Evolutionary conservation across 1,140 invertebrate genomes (phyloP).

Genomic region (Harpegnathos saltator): DNA sequence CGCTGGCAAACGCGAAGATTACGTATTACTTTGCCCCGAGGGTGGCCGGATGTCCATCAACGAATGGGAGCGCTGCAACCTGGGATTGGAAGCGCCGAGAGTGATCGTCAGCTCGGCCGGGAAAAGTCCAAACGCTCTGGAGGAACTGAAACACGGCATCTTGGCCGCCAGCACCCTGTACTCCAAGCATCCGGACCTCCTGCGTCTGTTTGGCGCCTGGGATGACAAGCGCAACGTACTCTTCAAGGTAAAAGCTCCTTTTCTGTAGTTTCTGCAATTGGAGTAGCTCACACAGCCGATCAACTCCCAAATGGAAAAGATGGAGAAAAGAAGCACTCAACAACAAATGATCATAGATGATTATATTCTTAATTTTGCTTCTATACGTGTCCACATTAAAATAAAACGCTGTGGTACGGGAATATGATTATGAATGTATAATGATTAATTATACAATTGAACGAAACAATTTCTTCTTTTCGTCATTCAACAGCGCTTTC

Average conservation of each 20-base stretch:
- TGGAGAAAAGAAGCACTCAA: no score
- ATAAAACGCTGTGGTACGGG: no score
- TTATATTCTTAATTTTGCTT: no score
- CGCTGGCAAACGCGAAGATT: conserved; percentile 86
- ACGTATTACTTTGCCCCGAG: conserved; percentile 90
- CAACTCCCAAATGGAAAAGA: no score
- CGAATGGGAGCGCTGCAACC: conserved; percentile 87
- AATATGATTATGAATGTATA: no score
- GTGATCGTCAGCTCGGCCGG: conserved; percentile 85
- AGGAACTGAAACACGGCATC: conserved; percentile 86
- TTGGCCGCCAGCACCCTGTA: conserved; percentile 82
- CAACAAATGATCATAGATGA: no score
- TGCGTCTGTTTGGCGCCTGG: conserved; percentile 86
- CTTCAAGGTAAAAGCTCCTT: conserved; percentile 84
- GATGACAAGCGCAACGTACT: conserved; percentile 84
- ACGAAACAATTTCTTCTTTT: no score
- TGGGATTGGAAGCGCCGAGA: conserved; percentile 88
- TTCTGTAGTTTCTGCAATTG: background rate
- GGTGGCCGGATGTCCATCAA: conserved; percentile 85
- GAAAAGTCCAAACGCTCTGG: conserved; percentile 81
- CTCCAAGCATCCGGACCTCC: conserved; percentile 83
- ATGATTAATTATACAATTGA: no score
- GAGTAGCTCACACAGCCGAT: background rate
- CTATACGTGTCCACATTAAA: no score
- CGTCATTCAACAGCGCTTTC: no score